Percentiles rank a stretch among this genome's conserved stretches.
phyloP scores from a whole-genome alignment of 2,797 vertebrate genomes.

The Hozukius guyotensis region DNA sequence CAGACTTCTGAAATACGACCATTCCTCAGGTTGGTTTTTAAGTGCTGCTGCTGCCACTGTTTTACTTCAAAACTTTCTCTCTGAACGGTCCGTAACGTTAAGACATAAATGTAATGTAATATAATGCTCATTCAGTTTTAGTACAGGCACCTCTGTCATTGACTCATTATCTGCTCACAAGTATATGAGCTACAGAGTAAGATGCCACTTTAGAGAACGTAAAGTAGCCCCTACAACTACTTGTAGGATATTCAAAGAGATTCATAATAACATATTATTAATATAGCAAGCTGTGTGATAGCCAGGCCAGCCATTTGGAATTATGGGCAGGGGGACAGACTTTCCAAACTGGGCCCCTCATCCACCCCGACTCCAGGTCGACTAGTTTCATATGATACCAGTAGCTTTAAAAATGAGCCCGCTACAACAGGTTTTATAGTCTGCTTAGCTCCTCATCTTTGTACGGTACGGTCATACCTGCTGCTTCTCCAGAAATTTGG shows the following conservation, averaged over 20 bases:
- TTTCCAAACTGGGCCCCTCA: no score
- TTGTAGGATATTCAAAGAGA: background rate
- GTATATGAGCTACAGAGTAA: background rate
- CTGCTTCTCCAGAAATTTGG: no score
- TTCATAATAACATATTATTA: background rate
- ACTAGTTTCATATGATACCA: no score
- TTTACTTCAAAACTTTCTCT: conserved; percentile 18
- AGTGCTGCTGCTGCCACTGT: background rate
- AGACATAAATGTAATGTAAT: background rate
- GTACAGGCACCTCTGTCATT: background rate
- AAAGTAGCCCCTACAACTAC: background rate
- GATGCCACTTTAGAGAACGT: background rate
- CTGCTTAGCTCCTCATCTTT: no score
- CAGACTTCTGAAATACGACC: conserved; percentile 56
- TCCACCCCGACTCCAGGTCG: no score
- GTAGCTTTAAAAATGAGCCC: no score
- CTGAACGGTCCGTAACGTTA: background rate
- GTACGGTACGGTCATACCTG: no score
- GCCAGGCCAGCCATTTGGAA: no score
- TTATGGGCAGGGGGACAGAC: no score
- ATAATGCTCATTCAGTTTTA: background rate
- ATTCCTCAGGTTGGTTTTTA: background rate
- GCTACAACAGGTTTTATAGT: no score
- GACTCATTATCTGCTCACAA: background rate
- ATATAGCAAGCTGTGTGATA: background rate